phyloP scores from a whole-genome alignment of 2,113 vertebrate species.

The Tricholaema leucomelas region DNA sequence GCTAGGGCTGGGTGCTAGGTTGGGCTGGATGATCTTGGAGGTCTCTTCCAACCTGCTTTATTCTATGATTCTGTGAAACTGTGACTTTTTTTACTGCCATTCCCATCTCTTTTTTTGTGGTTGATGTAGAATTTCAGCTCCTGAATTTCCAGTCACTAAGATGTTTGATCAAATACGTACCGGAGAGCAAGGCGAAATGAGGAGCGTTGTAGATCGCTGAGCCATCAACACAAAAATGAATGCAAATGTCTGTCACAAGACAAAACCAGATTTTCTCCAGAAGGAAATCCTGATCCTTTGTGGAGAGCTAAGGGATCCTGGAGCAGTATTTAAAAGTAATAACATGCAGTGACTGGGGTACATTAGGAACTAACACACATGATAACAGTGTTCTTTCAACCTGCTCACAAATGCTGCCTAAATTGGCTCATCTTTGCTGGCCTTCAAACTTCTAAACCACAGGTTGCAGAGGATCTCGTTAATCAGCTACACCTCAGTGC shows the following conservation, averaged over 20 bases:
- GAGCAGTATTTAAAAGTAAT: not conserved
- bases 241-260: not conserved
- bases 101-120: not conserved
- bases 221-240: not conserved
- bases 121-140: not conserved
- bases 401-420: not conserved
- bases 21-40: no score
- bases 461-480: conserved; percentile 71
- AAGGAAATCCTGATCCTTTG: not conserved
- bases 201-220: not conserved
- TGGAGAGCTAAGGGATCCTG: fast-evolving
- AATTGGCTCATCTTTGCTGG: not conserved
- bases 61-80: no score
- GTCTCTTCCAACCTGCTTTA: no score
- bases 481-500: conserved; percentile 44
- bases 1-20: no score
- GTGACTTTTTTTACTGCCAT: not conserved
- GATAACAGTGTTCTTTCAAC: not conserved
- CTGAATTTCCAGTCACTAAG: not conserved
- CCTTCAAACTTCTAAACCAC: not conserved
- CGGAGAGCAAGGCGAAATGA: not conserved
- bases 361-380: not conserved
- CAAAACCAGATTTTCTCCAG: not conserved
- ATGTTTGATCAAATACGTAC: not conserved
- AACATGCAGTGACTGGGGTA: not conserved